phyloP scores from a whole-genome alignment of 64 coral and sea anemone genomes.

The Orbicella faveolata region DNA sequence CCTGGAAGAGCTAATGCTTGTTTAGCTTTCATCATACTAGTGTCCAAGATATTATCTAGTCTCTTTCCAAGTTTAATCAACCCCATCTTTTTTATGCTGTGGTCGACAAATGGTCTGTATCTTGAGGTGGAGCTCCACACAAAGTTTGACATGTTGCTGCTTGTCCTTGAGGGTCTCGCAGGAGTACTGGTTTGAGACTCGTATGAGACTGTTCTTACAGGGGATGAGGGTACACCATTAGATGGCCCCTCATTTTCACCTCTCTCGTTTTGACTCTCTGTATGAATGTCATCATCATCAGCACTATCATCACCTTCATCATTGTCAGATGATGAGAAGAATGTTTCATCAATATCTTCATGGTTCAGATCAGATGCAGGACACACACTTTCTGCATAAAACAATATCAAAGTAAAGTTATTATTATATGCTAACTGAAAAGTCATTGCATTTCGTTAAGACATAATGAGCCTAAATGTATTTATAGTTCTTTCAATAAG shows the following conservation, averaged over 20 bases:
- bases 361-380: not conserved
- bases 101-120: slow-evolving; percentile 95
- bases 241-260: not conserved
- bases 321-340: not conserved
- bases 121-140: slow-evolving; percentile 74
- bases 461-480: too few species aligned
- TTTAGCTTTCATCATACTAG: slow-evolving; percentile 56
- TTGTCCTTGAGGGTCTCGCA: slow-evolving; percentile 14
- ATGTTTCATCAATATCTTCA: not conserved
- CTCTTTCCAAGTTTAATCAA: slow-evolving; percentile 85
- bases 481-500: too few species aligned
- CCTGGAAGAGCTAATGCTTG: slow-evolving; percentile 21
- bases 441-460: too few species aligned
- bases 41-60: slow-evolving; percentile 69
- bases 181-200: slow-evolving; percentile 49
- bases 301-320: not conserved
- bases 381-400: not conserved
- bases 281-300: not conserved
- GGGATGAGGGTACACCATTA: not conserved
- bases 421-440: too few species aligned
- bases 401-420: not conserved
- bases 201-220: not conserved
- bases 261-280: not conserved
- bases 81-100: slow-evolving; percentile 96
- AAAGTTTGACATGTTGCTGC: slow-evolving; percentile 64